Evolutionary conservation across 2,113 vertebrate species (phyloP).

Genomic region (Pungitius pungitius): DNA sequence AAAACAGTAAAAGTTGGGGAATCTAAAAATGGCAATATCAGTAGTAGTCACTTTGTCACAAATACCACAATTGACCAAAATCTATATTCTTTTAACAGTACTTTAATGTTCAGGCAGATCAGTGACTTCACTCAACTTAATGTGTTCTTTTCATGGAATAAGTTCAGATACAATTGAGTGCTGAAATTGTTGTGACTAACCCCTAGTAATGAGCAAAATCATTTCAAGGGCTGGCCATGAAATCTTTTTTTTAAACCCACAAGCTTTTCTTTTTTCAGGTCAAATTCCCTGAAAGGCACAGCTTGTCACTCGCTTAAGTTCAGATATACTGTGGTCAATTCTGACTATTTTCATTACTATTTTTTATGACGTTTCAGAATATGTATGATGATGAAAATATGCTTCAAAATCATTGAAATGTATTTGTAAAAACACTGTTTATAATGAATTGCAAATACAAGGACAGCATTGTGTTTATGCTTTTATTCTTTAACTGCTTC

Average conservation of each 20-base stretch:
- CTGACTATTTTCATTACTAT: background rate
- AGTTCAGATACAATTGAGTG: too few relatives aligned
- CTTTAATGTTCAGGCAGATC: background rate
- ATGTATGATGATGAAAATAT: background rate
- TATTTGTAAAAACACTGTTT: background rate
- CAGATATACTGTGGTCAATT: too few relatives aligned
- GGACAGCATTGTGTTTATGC: background rate
- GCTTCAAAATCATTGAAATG: too few relatives aligned
- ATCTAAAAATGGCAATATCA: background rate
- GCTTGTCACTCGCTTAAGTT: background rate
- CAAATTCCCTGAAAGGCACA: background rate
- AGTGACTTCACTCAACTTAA: background rate
- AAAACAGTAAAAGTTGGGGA: background rate
- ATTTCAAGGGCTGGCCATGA: background rate
- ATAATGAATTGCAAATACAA: background rate
- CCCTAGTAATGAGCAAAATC: background rate
- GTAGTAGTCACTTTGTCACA: background rate
- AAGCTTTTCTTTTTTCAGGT: background rate
- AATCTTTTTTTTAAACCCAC: background rate
- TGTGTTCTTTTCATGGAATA: background rate
- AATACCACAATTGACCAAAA: background rate
- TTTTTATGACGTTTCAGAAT: background rate
- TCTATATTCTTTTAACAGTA: background rate
- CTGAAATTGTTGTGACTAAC: too few relatives aligned
- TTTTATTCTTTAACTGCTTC: conserved; percentile 4